Percentiles rank a stretch among this genome's conserved stretches.
These are phyloP conservation scores for Scaptomyza graminum DNA, from an alignment of 1,140 invertebrate genomes.

Conservation along the genomic window DNA sequence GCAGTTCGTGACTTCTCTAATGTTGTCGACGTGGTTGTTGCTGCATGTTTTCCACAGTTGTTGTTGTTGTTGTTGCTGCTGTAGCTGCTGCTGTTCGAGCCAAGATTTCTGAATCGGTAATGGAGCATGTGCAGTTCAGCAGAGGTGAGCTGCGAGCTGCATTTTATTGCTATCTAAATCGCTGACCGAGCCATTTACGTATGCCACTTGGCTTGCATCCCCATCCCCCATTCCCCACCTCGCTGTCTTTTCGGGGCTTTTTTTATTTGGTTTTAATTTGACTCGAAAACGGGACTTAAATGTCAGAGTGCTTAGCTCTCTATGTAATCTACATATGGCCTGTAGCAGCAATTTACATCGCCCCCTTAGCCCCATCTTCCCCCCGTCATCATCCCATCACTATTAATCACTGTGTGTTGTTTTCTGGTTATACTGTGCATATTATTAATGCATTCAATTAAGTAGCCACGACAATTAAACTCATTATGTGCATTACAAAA, in stretches of 20 bases:
- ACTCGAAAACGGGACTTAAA: slow-evolving; percentile 62
- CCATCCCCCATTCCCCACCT: slow-evolving; percentile 32
- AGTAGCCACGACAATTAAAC: slow-evolving; percentile 70
- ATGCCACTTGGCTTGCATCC: slow-evolving; percentile 13
- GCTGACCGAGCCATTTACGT: slow-evolving; percentile 69
- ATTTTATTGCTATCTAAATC: slow-evolving; percentile 82
- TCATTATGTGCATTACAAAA: slow-evolving; percentile 58
- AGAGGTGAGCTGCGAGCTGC: slow-evolving; percentile 64
- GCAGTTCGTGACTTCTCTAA: slow-evolving; percentile 77
- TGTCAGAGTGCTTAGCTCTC: slow-evolving; percentile 39
- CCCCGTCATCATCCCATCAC: not conserved
- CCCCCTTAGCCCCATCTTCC: not conserved
- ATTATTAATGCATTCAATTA: slow-evolving; percentile 78
- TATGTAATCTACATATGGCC: slow-evolving; percentile 62
- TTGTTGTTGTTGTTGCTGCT: slow-evolving; percentile 25
- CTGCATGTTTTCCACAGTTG: slow-evolving; percentile 39
- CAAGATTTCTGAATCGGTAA: slow-evolving; percentile 81
- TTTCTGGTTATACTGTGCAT: not conserved
- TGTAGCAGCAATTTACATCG: not conserved
- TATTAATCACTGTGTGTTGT: slow-evolving; percentile 40
- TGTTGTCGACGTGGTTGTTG: slow-evolving; percentile 79
- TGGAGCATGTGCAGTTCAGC: slow-evolving; percentile 77
- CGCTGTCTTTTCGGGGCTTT: slow-evolving; percentile 35
- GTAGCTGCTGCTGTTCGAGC: slow-evolving; percentile 48
- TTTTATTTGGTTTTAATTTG: slow-evolving; percentile 81